Conservation (phyloP, 2,797 vertebrate species). For the Tragopan temminckii region DNA sequence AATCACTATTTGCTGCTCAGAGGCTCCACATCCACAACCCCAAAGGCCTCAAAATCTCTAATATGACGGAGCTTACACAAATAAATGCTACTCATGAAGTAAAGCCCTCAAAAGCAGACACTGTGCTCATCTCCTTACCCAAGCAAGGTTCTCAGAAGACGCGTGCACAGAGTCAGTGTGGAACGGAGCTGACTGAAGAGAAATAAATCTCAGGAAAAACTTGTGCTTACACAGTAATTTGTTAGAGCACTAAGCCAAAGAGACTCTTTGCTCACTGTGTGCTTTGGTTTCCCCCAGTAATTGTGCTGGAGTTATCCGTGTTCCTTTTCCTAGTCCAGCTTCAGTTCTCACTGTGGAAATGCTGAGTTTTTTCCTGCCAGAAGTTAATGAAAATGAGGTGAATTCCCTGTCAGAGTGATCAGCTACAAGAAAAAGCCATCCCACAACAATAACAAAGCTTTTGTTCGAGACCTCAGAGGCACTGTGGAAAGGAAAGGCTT, state of each 20-base stretch:
- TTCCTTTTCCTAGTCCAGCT: background rate
- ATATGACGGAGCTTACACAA: background rate
- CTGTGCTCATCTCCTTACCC: background rate
- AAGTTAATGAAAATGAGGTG: background rate
- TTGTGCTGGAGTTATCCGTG: background rate
- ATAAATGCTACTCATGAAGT: background rate
- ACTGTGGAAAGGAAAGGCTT: accelerated
- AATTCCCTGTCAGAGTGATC: background rate
- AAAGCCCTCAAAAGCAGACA: background rate
- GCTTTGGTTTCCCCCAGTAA: background rate
- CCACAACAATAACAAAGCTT: background rate
- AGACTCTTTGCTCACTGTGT: background rate
- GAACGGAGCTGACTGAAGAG: background rate
- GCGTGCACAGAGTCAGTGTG: background rate
- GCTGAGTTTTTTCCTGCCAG: background rate
- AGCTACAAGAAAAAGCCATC: background rate
- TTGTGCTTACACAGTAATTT: background rate
- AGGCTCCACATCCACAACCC: background rate
- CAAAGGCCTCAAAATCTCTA: background rate
- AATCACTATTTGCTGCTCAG: background rate
- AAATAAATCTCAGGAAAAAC: background rate
- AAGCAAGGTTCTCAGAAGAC: background rate
- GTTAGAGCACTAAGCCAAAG: background rate
- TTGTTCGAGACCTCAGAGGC: background rate
- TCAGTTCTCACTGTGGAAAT: background rate